Evolutionary conservation across 2,797 vertebrate species (phyloP).

Genomic region (Capromys pilorides): DNA sequence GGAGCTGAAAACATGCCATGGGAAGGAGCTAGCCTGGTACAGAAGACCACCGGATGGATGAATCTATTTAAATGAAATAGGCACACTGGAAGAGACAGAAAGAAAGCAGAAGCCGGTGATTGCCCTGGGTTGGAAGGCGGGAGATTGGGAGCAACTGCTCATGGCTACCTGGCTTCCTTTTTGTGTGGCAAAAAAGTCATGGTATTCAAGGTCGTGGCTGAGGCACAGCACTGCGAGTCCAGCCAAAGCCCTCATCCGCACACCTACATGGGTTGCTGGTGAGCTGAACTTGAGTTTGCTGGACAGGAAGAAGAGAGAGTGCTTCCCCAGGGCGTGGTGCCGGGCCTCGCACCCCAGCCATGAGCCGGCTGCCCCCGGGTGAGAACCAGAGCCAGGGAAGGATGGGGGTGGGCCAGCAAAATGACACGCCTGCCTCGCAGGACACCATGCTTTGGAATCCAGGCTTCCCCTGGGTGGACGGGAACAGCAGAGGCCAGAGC

Average conservation of each 20-base stretch:
- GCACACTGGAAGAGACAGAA: background rate
- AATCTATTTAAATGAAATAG: background rate
- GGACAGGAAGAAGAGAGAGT: background rate
- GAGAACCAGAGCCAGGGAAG: background rate
- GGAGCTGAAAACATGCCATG: background rate
- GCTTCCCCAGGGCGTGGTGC: background rate
- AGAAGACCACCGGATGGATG: fast-evolving
- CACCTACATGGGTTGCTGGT: fast-evolving
- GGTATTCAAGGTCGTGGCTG: fast-evolving
- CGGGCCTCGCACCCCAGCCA: background rate
- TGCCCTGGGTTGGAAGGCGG: fast-evolving
- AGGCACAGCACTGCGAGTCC: fast-evolving
- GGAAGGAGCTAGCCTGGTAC: background rate
- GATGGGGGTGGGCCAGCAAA: fast-evolving
- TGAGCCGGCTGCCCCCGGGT: background rate
- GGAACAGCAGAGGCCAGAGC: background rate
- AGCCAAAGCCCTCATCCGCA: background rate
- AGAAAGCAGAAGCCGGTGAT: background rate
- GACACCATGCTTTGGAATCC: fast-evolving
- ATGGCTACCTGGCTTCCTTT: fast-evolving
- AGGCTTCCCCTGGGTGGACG: fast-evolving
- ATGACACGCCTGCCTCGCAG: fast-evolving
- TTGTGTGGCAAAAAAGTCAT: no score
- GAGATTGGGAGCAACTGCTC: fast-evolving
- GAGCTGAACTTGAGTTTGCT: background rate